phyloP scores from a whole-genome alignment of 2,888 invertebrate genomes.

The Stenotaenia linearis region DNA sequence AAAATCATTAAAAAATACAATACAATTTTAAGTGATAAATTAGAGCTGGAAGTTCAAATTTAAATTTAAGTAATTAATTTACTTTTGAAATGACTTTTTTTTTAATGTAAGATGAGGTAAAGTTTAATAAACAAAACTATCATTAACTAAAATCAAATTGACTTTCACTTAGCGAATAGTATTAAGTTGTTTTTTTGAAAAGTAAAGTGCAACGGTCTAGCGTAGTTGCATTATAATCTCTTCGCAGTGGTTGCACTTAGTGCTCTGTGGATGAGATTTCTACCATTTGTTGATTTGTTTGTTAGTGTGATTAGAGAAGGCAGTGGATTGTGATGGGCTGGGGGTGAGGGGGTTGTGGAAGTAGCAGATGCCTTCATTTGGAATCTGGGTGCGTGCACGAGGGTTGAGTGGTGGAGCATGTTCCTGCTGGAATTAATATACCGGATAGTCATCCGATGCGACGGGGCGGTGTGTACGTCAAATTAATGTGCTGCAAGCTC shows the following conservation, averaged over 20 bases:
- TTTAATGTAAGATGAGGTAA: too few species aligned
- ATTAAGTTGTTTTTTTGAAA: not conserved
- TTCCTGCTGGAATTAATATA: constrained; percentile 19
- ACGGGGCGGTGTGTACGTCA: constrained; percentile 19
- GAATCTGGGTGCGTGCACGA: constrained; percentile 19
- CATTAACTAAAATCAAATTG: not conserved
- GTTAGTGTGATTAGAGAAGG: not conserved
- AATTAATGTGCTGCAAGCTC: constrained; percentile 12
- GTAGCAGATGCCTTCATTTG: constrained; percentile 7
- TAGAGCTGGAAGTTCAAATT: too few species aligned
- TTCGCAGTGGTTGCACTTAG: not conserved
- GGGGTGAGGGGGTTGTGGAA: not conserved
- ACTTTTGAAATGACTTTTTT: too few species aligned
- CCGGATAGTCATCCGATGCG: constrained; percentile 19
- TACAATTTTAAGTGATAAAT: too few species aligned
- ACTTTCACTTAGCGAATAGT: too few species aligned
- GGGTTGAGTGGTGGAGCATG: constrained; percentile 11
- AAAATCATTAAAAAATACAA: too few species aligned
- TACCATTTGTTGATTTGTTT: constrained; percentile 12
- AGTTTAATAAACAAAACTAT: not conserved
- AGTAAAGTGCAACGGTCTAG: not conserved
- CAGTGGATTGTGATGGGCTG: not conserved
- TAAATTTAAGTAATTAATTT: too few species aligned
- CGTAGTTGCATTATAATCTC: not conserved
- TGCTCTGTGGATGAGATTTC: not conserved